A percentile compares a stretch with the other conserved stretches of the same genome.
Evolutionary conservation across 35 echinoderm and acorn worm species (phyloP).

Genomic region (Ophioderma brevispina): DNA sequence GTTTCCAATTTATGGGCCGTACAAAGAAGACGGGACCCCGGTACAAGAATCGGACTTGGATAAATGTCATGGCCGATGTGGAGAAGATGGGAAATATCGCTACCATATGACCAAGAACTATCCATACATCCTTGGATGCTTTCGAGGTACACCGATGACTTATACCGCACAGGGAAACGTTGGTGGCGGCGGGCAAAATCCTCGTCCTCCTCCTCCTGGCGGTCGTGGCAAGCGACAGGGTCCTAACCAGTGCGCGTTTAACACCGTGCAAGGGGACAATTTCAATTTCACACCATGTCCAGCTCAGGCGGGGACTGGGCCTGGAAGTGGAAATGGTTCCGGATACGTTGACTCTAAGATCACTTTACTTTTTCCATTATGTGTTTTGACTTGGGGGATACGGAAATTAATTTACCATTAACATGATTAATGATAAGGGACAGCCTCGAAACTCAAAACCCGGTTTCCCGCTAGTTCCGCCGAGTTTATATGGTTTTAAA

Average conservation of each 20-base stretch:
- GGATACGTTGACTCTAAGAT: too few species aligned
- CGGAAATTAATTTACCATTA: too few species aligned
- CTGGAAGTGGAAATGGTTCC: too few species aligned
- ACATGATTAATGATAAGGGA: too few species aligned
- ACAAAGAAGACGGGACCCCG: slow-evolving; percentile 54
- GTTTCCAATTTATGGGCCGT: slow-evolving; percentile 78
- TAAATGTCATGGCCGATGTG: slow-evolving; percentile 45
- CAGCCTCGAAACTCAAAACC: too few species aligned
- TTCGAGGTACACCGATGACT: background rate
- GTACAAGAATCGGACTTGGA: slow-evolving; percentile 36
- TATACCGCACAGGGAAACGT: background rate
- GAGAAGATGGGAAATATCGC: slow-evolving; percentile 7
- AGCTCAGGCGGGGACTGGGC: background rate
- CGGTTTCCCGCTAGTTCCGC: too few species aligned
- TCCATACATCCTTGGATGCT: slow-evolving; percentile 27
- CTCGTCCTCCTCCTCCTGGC: background rate
- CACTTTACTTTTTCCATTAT: too few species aligned
- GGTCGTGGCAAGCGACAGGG: background rate
- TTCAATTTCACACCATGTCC: background rate
- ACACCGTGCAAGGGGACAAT: background rate
- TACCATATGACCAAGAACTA: slow-evolving; percentile 21
- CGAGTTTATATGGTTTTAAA: too few species aligned
- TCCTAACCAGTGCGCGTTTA: background rate
- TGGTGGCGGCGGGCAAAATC: too few species aligned
- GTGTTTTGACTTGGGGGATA: too few species aligned